Percentiles rank a stretch among this genome's conserved stretches.
These are phyloP conservation scores for Drosophila repletoides DNA, from an alignment of 1,140 invertebrate species.

Conservation along the genomic window DNA sequence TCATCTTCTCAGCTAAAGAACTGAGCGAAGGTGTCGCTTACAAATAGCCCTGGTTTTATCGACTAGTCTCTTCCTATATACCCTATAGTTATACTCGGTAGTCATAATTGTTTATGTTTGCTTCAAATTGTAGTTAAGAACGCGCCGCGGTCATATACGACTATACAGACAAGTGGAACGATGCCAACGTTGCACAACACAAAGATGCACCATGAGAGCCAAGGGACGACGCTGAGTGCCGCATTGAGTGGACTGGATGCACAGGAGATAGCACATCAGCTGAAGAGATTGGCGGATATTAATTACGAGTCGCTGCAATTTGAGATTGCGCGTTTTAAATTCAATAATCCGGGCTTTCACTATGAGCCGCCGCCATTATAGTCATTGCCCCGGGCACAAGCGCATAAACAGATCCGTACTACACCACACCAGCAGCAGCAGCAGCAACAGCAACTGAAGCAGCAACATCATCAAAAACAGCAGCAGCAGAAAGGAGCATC, in stretches of 20 bases:
- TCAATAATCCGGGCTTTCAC: constrained; percentile 80
- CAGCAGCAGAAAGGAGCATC: background rate
- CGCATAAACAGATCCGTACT: background rate
- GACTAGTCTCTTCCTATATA: too few relatives aligned
- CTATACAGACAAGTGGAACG: constrained; percentile 49
- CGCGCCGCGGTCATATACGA: constrained; percentile 60
- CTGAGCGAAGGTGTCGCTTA: too few relatives aligned
- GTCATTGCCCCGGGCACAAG: constrained; percentile 30
- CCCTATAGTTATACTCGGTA: too few relatives aligned
- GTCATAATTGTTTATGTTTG: too few relatives aligned
- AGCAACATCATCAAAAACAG: constrained; percentile 17
- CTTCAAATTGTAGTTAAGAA: constrained; percentile 64
- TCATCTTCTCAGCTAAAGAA: too few relatives aligned
- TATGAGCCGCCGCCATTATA: constrained; percentile 73
- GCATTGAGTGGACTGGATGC: constrained; percentile 59
- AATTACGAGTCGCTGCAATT: constrained; percentile 78
- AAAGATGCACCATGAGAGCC: constrained; percentile 48
- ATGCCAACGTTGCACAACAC: constrained; percentile 62
- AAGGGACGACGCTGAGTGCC: constrained; percentile 33
- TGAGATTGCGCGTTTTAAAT: constrained; percentile 79
- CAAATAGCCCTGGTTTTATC: too few relatives aligned
- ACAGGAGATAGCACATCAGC: constrained; percentile 70
- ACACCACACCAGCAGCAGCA: constrained; percentile 14
- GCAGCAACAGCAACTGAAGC: background rate
- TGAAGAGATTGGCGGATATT: constrained; percentile 75